Evolutionary conservation across 2,113 vertebrate species (phyloP).

Genomic region (Melanotaenia duboulayi): DNA sequence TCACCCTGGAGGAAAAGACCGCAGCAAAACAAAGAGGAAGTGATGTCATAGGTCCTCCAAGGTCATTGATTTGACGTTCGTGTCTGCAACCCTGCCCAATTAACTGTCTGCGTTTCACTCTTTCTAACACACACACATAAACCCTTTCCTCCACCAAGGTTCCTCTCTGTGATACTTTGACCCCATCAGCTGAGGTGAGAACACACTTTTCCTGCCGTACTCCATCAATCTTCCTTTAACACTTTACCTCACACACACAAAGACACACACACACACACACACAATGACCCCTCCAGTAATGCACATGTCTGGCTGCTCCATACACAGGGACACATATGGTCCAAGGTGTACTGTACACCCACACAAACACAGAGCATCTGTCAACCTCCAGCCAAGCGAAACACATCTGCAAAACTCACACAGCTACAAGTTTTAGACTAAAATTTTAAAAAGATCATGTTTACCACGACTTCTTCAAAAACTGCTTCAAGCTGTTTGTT

Average conservation of each 20-base stretch:
- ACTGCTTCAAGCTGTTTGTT: neutral
- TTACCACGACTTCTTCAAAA: conserved; percentile 2
- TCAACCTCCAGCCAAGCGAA: neutral
- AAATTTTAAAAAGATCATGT: conserved; percentile 24
- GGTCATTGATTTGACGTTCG: conserved; percentile 32
- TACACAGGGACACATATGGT: conserved; percentile 50
- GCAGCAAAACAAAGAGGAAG: conserved; percentile 57
- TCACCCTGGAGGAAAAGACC: conserved; percentile 39
- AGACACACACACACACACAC: conserved; percentile 32
- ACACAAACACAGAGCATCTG: conserved; percentile 41
- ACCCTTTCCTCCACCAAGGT: neutral
- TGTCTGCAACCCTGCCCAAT: neutral
- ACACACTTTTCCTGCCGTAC: conserved; percentile 44
- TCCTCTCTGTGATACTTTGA: conserved; percentile 25
- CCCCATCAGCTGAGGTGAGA: conserved; percentile 35
- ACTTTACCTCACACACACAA: conserved; percentile 11
- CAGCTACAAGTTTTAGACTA: conserved; percentile 19
- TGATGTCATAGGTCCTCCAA: conserved; percentile 57
- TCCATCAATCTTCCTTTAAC: conserved; percentile 49
- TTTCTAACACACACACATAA: neutral
- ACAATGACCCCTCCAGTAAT: conserved; percentile 29
- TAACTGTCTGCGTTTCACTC: neutral
- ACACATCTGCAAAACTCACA: conserved; percentile 4
- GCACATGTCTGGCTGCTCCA: conserved; percentile 25
- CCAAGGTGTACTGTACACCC: conserved; percentile 37